Evolutionary conservation across 2,113 vertebrate species (phyloP), one percentile per base, ranked within the genome.

Genomic region (Dromiciops gliroides): DNA sequence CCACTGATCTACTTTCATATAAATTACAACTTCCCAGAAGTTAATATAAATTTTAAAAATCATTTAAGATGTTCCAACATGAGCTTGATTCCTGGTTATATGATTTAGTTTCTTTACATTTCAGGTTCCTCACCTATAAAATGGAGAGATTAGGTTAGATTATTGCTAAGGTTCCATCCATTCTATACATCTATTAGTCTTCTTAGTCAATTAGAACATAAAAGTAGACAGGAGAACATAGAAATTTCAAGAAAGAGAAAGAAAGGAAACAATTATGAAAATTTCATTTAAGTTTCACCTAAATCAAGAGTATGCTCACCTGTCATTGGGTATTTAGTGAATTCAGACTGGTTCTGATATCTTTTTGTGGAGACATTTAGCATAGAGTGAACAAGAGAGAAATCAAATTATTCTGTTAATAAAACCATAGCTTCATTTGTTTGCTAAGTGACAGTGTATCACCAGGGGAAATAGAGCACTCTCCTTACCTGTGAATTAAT

Each of bases 401-500:
- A 97, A 96, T 96, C 47, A 95, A 97, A 97, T 97, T 97, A 94
- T 92, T 92, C 49, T 94, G 96, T 96, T 96, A 97, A 97, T 97
- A 98, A 98, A 98, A 96, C 88, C 96, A 96, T 96, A 95, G 89
- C 90, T 96, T 51, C 96, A 94, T 56, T 95, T 96, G n/a, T 52
- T 60, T 97, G 89, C 93, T 95, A 98, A 97, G 48, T 97, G 95
- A 95, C 93, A 93, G n/a, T 91, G 67, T 92, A 92, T 52, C 47
- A 97, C 67, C 31, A 93, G 48, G 95, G 92, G 97, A 97, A 97
- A 53, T 22, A 97, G 56, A 93, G 37, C 1, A 92, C 50, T 51
- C 97, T 97, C 92, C 93, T 91, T 94, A 60, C 91, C 97, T 67
- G 93, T 97, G 96, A 97, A 98, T 98, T 98, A 98, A 98, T 98